These are phyloP conservation scores for Macropus fuliginosus DNA, from an alignment of 2,797 vertebrate species.

Conservation along the genomic window DNA sequence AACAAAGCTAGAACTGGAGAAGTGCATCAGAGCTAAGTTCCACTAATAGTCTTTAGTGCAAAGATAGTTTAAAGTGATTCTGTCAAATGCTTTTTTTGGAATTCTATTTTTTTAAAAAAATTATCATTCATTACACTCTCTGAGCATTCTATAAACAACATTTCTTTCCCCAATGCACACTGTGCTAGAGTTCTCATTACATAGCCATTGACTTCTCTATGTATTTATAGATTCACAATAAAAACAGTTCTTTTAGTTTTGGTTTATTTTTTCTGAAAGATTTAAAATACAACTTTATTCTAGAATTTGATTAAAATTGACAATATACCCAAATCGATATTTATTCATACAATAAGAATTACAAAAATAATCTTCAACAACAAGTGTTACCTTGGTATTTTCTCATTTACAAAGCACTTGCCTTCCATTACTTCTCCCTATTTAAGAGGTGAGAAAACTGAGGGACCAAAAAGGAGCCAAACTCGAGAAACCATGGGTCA, in stretches of 20 bases:
- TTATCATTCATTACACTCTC: not conserved
- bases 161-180: slow-evolving; percentile 52
- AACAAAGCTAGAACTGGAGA: slow-evolving; percentile 76
- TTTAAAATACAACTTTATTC: not conserved
- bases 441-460: not conserved
- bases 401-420: not conserved
- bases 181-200: slow-evolving; percentile 10
- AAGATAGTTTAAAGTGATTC: slow-evolving; percentile 68
- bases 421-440: not conserved
- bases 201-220: slow-evolving; percentile 8
- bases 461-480: not conserved
- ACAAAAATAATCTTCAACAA: not conserved
- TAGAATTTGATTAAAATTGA: not conserved
- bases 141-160: slow-evolving; percentile 56
- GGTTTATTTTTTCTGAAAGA: not conserved
- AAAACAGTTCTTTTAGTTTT: not conserved
- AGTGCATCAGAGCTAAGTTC: slow-evolving; percentile 70
- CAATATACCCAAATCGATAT: not conserved
- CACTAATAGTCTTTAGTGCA: slow-evolving; percentile 65
- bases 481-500: not conserved
- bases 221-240: not conserved
- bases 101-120: not conserved
- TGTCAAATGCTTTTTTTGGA: not conserved
- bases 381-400: not conserved
- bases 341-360: not conserved